Percentiles rank a stretch among this genome's conserved stretches.
These are phyloP conservation scores for Hypocryptadius cinnamomeus DNA, from an alignment of 2,113 vertebrate species.

Conservation along the genomic window DNA sequence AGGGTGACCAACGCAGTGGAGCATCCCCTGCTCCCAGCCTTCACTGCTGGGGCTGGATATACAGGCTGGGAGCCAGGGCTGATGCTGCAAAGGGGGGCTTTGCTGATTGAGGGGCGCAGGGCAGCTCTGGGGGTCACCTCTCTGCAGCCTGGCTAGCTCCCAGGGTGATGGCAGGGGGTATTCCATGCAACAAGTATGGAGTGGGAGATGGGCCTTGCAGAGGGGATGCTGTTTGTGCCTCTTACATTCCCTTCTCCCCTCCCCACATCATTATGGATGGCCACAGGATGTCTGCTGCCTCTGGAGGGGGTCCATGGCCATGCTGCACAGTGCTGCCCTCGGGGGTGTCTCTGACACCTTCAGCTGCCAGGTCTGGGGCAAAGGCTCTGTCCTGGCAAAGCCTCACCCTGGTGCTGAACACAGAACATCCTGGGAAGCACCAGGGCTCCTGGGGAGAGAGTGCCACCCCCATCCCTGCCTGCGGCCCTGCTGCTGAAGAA, in stretches of 20 bases:
- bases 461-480: fast-evolving
- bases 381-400: neutral
- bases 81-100: neutral
- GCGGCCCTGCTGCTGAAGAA: fast-evolving
- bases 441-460: too few relatives aligned
- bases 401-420: neutral
- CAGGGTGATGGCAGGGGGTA: neutral
- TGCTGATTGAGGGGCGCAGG: fast-evolving
- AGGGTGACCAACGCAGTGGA: fast-evolving
- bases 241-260: neutral
- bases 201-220: neutral
- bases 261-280: fast-evolving
- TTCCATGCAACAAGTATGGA: neutral
- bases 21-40: neutral
- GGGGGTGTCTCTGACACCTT: fast-evolving
- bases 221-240: neutral
- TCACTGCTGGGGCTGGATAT: neutral
- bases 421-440: fast-evolving
- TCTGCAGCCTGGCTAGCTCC: neutral
- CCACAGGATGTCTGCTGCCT: neutral
- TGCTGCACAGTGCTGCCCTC: neutral
- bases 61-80: neutral
- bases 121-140: neutral
- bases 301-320: fast-evolving
- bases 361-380: neutral